Percentiles rank a stretch among this genome's conserved stretches.
Conservation (phyloP, 2,113 vertebrate genomes). For the Daboia siamensis region DNA sequence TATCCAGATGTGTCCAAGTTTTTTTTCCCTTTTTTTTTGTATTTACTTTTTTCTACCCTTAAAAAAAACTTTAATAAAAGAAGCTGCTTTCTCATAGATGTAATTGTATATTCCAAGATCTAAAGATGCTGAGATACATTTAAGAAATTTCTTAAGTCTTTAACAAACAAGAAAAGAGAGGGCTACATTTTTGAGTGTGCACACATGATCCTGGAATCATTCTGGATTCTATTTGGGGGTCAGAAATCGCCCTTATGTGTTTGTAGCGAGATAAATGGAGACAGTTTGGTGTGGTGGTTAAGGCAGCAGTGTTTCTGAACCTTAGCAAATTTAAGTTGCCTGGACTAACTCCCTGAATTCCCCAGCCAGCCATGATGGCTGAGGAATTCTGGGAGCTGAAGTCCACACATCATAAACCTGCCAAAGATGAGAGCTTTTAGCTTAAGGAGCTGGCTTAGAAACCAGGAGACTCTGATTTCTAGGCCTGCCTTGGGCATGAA, state of each 20-base stretch:
- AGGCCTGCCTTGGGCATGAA: neutral
- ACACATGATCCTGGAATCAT: neutral
- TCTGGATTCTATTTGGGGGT: constrained; percentile 40
- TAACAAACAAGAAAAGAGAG: neutral
- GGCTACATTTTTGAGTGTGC: neutral
- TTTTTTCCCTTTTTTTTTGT: neutral
- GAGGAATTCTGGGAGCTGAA: neutral
- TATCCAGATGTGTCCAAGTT: neutral
- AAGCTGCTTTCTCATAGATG: neutral
- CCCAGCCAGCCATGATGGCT: neutral
- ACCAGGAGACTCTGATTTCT: neutral
- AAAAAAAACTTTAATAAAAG: neutral
- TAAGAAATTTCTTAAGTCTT: constrained; percentile 53
- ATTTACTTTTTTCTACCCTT: neutral
- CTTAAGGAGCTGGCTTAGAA: neutral
- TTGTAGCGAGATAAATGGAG: neutral
- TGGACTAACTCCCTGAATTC: neutral
- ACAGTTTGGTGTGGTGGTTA: neutral
- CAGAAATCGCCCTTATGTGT: neutral
- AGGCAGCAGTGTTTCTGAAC: neutral
- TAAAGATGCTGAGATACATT: neutral
- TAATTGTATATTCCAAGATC: neutral
- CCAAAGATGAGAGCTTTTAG: neutral
- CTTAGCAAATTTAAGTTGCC: neutral
- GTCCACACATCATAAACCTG: neutral